phyloP scores from a whole-genome alignment of 2,113 vertebrate genomes.

The Hippocampus barbouri region DNA sequence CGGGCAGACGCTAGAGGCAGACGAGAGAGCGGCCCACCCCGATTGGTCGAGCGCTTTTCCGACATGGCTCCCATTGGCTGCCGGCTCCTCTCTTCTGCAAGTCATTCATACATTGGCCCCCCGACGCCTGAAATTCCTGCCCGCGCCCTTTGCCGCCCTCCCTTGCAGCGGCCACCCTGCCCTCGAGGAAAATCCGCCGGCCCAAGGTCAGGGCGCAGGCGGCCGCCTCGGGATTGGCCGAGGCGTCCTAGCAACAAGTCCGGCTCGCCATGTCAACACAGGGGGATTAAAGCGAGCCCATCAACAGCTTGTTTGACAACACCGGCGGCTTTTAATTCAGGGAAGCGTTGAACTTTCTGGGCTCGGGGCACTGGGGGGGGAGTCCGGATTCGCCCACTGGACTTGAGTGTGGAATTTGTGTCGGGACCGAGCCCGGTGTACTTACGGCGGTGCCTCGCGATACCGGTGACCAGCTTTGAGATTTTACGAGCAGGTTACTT shows the following conservation, averaged over 20 bases:
- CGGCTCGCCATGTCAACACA: conserved; percentile 47
- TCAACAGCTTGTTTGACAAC: conserved; percentile 64
- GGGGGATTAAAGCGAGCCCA: conserved; percentile 56
- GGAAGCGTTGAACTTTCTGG: not conserved
- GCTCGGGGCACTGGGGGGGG: no score
- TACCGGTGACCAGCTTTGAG: no score
- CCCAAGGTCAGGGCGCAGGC: conserved; percentile 66
- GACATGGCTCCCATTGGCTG: conserved; percentile 55
- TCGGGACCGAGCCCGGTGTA: no score
- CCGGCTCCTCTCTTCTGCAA: conserved; percentile 37
- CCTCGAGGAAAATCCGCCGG: conserved; percentile 59
- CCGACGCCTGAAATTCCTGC: conserved; percentile 25
- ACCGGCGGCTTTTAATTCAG: conserved; percentile 18
- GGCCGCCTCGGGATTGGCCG: conserved; percentile 62
- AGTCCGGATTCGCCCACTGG: no score
- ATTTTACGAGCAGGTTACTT: no score
- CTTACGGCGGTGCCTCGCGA: no score
- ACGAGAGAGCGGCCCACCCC: conserved; percentile 17
- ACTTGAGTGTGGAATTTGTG: no score
- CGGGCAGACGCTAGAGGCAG: conserved; percentile 35
- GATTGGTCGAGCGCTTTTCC: conserved; percentile 51
- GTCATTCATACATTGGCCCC: conserved; percentile 76
- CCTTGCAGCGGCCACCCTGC: conserved; percentile 53
- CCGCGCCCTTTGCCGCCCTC: conserved; percentile 29
- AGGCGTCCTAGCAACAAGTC: conserved; percentile 73